Evolutionary conservation across 2,888 invertebrate genomes (phyloP), one percentile per base, ranked within the genome.

Genomic region (Maniola hyperantus): DNA sequence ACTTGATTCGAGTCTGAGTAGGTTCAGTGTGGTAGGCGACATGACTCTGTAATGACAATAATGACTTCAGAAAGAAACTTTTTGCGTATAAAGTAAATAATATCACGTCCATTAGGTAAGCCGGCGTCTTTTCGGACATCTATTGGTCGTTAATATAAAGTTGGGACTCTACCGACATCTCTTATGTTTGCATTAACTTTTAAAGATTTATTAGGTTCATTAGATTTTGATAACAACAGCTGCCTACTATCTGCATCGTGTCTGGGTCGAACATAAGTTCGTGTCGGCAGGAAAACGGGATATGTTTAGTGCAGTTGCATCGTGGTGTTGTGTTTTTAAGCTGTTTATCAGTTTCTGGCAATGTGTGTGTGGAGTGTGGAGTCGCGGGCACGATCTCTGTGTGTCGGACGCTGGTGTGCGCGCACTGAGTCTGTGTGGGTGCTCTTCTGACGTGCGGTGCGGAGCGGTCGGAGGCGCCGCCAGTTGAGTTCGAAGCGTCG

Each of bases 401-500:
- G 72, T 68, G 77, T 71, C 73, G 69, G 71, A 68, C 66, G 69
- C 72, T 80, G 78, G 78, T 76, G 78, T 71, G 79, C 74, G 75
- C 69, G 75, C 68, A 72, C 66, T 66, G 72, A 69, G 77, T 65
- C 67, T 74, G 85, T 86, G 86, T 87, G 87, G 80, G 88, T 85
- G 87, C 82, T 82, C 83, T 83, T 83, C 85, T 79, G 78, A 78
- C 78, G 85, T 78, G 85, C 82, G 82, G 84, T 81, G 84, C 82
- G 84, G 80, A 74, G 74, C 75, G 81, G 74, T 77, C 79, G 78
- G 18, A 8, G 46, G 78, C 73, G 77, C 79, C 87, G 87, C 85
- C 91, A 92, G 90, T 92, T 83, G 82, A 83, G 78, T 84, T 83
- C 83, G 77, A 85, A 89, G 79, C 89, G 89, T 83, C 81, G 85